phyloP scores from a whole-genome alignment of 1,140 invertebrate genomes.

The Drosophila novamexicana region DNA sequence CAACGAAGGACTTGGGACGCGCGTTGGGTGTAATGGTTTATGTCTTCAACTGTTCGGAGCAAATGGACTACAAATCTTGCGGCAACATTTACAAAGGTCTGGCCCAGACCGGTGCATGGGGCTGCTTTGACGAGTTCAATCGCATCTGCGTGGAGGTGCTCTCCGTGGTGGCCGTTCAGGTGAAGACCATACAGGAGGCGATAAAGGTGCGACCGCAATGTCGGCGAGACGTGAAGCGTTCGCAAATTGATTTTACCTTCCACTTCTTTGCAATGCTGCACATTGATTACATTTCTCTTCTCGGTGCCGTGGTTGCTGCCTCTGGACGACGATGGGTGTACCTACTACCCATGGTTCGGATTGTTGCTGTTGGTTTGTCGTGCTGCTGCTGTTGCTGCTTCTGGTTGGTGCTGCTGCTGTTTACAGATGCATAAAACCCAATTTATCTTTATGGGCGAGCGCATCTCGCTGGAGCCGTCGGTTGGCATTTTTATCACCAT shows the following conservation, averaged over 20 bases:
- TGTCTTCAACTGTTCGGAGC: slow-evolving; percentile 98
- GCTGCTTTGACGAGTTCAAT: slow-evolving; percentile 98
- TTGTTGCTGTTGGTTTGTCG: not conserved
- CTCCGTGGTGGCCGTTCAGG: slow-evolving; percentile 97
- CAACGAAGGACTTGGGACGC: slow-evolving; percentile 97
- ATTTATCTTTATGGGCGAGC: slow-evolving; percentile 92
- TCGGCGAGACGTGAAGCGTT: slow-evolving; percentile 32
- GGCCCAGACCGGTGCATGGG: slow-evolving; percentile 96
- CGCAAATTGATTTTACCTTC: slow-evolving; percentile 75
- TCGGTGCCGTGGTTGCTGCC: not conserved
- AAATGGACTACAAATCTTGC: slow-evolving; percentile 97
- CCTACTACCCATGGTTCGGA: slow-evolving; percentile 11
- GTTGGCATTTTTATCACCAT: slow-evolving; percentile 97
- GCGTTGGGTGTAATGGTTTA: slow-evolving; percentile 97
- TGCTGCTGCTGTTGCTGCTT: not conserved
- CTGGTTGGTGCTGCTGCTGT: slow-evolving; percentile 24
- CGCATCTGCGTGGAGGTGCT: slow-evolving; percentile 96
- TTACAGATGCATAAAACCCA: slow-evolving; percentile 82
- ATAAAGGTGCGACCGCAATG: slow-evolving; percentile 72
- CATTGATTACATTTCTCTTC: slow-evolving; percentile 73
- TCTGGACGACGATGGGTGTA: slow-evolving; percentile 12
- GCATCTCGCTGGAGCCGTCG: slow-evolving; percentile 90
- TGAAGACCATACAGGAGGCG: slow-evolving; percentile 85
- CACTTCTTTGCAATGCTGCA: slow-evolving; percentile 57
- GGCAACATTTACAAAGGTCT: slow-evolving; percentile 96